Conservation (phyloP, 2,888 invertebrate genomes). For the Pseudanteris insignis region DNA sequence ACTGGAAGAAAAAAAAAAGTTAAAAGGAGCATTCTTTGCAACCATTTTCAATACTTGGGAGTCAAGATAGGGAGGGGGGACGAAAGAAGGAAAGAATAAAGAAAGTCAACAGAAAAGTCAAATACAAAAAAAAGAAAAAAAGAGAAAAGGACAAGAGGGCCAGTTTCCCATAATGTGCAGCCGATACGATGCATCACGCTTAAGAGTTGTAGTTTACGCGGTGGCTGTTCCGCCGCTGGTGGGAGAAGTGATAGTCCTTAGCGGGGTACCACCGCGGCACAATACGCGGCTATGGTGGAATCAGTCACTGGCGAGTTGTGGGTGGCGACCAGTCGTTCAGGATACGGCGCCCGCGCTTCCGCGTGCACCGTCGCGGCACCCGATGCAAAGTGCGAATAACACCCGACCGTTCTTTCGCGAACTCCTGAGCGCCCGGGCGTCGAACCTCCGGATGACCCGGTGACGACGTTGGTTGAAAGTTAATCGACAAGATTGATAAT, state of each 20-base stretch:
- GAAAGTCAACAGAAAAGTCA: no score
- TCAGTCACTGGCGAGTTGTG: conserved; percentile 66
- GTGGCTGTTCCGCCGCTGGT: conserved; percentile 57
- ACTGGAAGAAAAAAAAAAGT: no score
- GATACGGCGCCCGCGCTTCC: conserved; percentile 36
- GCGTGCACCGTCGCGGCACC: conserved; percentile 13
- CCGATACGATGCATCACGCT: conserved; percentile 49
- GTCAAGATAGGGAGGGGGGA: no score
- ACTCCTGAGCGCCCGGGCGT: conserved; percentile 1
- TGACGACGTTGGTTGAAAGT: conserved; percentile 21
- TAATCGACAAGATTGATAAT: background rate
- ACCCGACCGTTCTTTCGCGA: conserved; percentile 3
- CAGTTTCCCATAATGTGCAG: conserved; percentile 4
- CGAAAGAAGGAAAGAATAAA: no score
- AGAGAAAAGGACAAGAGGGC: background rate
- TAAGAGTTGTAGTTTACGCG: conserved; percentile 56
- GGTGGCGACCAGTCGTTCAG: conserved; percentile 61
- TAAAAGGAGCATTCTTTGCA: no score
- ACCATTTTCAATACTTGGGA: no score
- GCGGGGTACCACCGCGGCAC: conserved; percentile 58
- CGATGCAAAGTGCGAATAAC: conserved; percentile 4
- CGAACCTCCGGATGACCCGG: conserved; percentile 9
- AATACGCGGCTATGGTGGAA: conserved; percentile 63
- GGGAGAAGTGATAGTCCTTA: conserved; percentile 65
- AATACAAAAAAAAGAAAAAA: background rate